Conservation (phyloP, 2,888 invertebrate genomes). For the Gryllus longicercus region DNA sequence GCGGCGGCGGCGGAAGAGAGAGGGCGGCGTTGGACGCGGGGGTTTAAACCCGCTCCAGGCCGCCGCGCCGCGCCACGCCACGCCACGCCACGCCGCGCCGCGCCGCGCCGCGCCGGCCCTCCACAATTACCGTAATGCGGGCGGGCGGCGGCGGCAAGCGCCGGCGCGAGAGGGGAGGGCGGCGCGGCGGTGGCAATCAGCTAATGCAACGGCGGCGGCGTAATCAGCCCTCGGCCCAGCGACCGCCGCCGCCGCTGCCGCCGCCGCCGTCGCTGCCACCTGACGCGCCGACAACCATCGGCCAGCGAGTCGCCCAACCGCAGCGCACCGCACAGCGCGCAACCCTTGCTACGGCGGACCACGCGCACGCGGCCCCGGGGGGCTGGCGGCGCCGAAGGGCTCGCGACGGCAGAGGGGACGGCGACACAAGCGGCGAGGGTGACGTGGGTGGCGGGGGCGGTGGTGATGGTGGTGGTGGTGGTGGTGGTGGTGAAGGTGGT, state of each 20-base stretch:
- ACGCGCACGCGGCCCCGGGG: neutral
- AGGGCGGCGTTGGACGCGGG: neutral
- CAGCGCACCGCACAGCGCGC: neutral
- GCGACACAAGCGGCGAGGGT: too few species aligned
- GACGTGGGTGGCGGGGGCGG: neutral
- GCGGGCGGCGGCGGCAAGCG: neutral
- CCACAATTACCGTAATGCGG: constrained; percentile 17
- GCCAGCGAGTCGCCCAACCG: too few species aligned
- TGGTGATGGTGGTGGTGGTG: neutral
- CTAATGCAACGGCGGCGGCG: constrained; percentile 1
- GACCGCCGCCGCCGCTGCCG: neutral
- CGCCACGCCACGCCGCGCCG: too few species aligned
- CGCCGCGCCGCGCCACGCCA: too few species aligned
- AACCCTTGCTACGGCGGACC: neutral
- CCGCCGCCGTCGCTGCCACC: neutral
- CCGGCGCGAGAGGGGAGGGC: neutral
- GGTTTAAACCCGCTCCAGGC: constrained; percentile 7
- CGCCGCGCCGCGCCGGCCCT: neutral
- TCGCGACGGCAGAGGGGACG: neutral
- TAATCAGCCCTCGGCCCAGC: neutral
- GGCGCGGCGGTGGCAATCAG: constrained; percentile 17
- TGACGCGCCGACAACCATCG: neutral
- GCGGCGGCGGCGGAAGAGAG: neutral
- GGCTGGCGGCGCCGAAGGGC: neutral
- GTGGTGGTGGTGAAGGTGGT: neutral